These are phyloP conservation scores for Bradypodion pumilum DNA, from an alignment of 2,797 vertebrate genomes.

Conservation along the genomic window DNA sequence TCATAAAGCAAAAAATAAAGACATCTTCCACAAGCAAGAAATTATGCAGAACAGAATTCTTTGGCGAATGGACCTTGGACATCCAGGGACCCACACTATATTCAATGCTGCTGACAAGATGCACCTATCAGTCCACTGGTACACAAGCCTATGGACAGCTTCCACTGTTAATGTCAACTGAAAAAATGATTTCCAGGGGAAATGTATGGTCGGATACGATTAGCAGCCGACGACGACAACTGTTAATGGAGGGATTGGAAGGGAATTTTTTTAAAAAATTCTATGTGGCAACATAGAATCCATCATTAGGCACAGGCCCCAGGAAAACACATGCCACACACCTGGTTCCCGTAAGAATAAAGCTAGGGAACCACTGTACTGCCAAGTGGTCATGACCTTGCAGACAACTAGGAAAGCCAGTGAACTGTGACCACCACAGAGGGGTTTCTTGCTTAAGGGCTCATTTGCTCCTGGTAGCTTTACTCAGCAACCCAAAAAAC, in stretches of 20 bases:
- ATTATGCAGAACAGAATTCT: background rate
- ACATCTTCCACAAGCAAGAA: background rate
- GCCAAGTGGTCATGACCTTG: background rate
- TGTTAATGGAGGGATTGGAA: background rate
- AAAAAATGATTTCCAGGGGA: no score
- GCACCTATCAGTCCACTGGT: background rate
- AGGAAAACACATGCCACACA: background rate
- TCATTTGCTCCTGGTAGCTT: background rate
- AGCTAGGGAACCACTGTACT: background rate
- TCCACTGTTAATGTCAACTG: no score
- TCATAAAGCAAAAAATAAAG: no score
- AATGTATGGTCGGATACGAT: no score
- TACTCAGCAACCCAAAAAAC: background rate
- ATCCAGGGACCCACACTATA: background rate
- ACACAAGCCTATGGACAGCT: background rate
- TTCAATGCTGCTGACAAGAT: background rate
- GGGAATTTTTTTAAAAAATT: background rate
- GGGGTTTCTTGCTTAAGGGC: background rate
- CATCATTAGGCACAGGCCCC: background rate
- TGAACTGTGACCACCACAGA: background rate
- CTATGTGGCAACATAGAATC: background rate
- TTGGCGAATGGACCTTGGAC: background rate
- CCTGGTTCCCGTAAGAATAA: background rate
- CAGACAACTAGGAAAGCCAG: background rate
- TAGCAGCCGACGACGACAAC: no score